Percentiles rank a stretch among this genome's conserved stretches.
Evolutionary conservation across 2,113 vertebrate genomes (phyloP).

Genomic region (Strix uralensis): DNA sequence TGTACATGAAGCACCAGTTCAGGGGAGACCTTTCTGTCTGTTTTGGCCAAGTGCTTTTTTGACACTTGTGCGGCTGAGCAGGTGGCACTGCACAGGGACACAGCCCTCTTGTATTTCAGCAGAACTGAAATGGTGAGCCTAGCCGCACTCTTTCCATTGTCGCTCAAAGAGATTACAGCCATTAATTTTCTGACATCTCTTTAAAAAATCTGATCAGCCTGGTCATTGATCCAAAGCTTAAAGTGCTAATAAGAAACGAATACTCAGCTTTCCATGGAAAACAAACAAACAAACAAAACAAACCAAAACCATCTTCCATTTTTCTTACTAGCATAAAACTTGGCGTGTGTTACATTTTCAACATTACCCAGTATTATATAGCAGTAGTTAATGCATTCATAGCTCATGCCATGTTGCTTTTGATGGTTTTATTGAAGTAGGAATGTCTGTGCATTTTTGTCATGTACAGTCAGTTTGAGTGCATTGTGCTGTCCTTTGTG

Average conservation of each 20-base stretch:
- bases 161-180: background rate
- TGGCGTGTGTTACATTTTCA: rapidly evolving
- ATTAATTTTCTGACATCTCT: background rate
- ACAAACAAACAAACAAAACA: background rate
- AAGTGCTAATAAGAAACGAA: background rate
- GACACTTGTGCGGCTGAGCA: background rate
- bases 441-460: background rate
- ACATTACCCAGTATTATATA: rapidly evolving
- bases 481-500: background rate
- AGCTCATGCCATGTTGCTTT: background rate
- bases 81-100: background rate
- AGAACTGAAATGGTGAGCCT: background rate
- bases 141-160: rapidly evolving
- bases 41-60: background rate
- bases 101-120: background rate
- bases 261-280: background rate
- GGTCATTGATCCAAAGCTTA: background rate
- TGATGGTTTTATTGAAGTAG: background rate
- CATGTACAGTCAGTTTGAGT: background rate
- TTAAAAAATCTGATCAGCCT: background rate
- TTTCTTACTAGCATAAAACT: background rate
- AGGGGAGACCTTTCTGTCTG: background rate
- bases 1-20: background rate
- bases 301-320: background rate
- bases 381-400: background rate